Percentiles rank a stretch among this genome's conserved stretches.
Conservation (phyloP, 1,140 invertebrate species). For the Nephila pilipes region DNA sequence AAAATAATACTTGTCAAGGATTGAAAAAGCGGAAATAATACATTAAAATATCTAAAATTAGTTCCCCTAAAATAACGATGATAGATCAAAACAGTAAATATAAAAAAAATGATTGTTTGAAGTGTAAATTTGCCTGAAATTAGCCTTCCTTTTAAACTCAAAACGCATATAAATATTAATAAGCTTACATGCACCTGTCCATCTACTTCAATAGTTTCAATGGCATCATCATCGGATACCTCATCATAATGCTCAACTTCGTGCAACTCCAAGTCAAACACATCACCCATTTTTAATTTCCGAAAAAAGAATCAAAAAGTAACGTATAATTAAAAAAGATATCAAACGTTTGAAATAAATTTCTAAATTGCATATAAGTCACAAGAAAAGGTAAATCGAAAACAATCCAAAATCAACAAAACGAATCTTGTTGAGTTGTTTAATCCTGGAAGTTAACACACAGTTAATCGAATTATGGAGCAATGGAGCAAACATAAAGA, state of each 20-base stretch:
- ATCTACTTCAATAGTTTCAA: conserved; percentile 84
- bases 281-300: conserved; percentile 81
- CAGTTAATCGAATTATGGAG: too few relatives aligned
- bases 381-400: neutral
- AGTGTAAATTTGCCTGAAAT: too few relatives aligned
- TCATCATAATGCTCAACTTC: conserved; percentile 87
- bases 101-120: too few relatives aligned
- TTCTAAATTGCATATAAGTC: neutral
- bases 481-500: too few relatives aligned
- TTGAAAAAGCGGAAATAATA: too few relatives aligned
- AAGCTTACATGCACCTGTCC: conserved; percentile 81
- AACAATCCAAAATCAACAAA: conserved; percentile 15
- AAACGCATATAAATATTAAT: too few relatives aligned
- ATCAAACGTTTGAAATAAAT: neutral
- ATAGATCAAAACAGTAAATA: too few relatives aligned
- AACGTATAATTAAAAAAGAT: neutral
- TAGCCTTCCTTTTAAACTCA: too few relatives aligned
- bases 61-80: too few relatives aligned
- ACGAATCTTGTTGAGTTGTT: neutral
- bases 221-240: conserved; percentile 87
- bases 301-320: neutral
- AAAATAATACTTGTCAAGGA: too few relatives aligned
- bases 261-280: conserved; percentile 94
- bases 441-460: too few relatives aligned
- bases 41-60: too few relatives aligned